Conservation (phyloP, 1,140 invertebrate species). For the Drosophila kohkoa region DNA sequence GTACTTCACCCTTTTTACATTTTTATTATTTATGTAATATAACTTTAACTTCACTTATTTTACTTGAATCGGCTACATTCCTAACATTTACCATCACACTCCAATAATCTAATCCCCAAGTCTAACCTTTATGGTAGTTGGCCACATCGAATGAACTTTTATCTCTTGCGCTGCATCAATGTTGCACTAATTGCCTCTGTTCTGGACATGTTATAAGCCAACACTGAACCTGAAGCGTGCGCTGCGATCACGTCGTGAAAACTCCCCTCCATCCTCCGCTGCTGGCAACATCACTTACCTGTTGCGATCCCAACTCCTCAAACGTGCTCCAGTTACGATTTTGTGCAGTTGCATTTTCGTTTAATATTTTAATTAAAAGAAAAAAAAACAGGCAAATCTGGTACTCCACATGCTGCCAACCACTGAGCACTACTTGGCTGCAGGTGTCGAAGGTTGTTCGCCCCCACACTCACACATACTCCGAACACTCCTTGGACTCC, state of each 20-base stretch:
- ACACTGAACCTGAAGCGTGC: conserved; percentile 42
- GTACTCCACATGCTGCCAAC: conserved; percentile 65
- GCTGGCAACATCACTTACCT: not conserved
- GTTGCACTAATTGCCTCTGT: conserved; percentile 51
- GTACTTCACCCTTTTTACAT: too few relatives aligned
- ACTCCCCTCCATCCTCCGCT: not conserved
- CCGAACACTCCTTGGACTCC: conserved; percentile 1
- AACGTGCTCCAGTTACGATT: conserved; percentile 45
- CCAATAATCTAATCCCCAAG: not conserved
- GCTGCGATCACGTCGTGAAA: conserved; percentile 35
- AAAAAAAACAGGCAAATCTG: conserved; percentile 59
- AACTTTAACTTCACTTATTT: not conserved
- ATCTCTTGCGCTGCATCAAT: conserved; percentile 18
- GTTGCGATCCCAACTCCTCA: not conserved
- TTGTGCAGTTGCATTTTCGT: conserved; percentile 76
- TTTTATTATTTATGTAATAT: too few relatives aligned
- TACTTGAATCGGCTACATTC: not conserved
- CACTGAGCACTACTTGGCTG: conserved; percentile 50
- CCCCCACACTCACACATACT: conserved; percentile 14
- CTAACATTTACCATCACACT: not conserved
- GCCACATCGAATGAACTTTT: not conserved
- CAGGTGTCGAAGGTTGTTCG: conserved; percentile 80
- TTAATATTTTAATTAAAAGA: conserved; percentile 82
- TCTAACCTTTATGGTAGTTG: not conserved
- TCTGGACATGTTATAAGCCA: conserved; percentile 41